phyloP scores from a whole-genome alignment of 92 coral and sea anemone species.

The Epizoanthus rinbou region DNA sequence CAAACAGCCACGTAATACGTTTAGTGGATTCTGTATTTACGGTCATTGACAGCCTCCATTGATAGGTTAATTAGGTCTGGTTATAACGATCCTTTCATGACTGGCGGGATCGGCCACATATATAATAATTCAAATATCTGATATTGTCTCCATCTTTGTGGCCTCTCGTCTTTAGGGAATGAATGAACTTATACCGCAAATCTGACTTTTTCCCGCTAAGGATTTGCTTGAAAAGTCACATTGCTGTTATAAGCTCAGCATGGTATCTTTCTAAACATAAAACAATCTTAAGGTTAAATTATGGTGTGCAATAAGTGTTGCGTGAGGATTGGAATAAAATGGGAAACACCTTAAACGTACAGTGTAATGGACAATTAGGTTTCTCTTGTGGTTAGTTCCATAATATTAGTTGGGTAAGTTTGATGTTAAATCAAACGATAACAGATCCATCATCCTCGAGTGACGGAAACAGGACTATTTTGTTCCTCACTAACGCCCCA shows the following conservation, averaged over 20 bases:
- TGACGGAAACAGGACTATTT: neutral
- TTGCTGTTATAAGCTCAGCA: neutral
- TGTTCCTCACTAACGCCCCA: neutral
- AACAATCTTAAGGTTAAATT: neutral
- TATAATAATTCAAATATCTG: neutral
- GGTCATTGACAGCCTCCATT: slow-evolving; percentile 15
- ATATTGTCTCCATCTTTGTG: slow-evolving; percentile 1
- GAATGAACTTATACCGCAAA: neutral
- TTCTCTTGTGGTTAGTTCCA: slow-evolving; percentile 12
- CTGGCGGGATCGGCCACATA: slow-evolving; percentile 7
- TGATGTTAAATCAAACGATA: neutral
- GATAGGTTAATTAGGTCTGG: slow-evolving; percentile 29
- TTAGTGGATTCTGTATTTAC: neutral
- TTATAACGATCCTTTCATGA: slow-evolving; percentile 8
- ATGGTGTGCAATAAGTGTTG: neutral
- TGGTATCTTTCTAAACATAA: neutral
- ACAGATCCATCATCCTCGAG: neutral
- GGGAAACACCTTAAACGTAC: slow-evolving; percentile 9
- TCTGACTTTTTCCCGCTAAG: too few species aligned
- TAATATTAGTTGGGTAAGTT: neutral
- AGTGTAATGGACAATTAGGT: slow-evolving; percentile 12
- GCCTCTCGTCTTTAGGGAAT: neutral
- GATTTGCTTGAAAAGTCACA: neutral
- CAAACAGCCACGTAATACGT: slow-evolving; percentile 31
- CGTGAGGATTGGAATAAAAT: neutral